Evolutionary conservation across 2,888 invertebrate genomes (phyloP), one percentile per base, ranked within the genome.

Genomic region (Pyrocoelia pectoralis): DNA sequence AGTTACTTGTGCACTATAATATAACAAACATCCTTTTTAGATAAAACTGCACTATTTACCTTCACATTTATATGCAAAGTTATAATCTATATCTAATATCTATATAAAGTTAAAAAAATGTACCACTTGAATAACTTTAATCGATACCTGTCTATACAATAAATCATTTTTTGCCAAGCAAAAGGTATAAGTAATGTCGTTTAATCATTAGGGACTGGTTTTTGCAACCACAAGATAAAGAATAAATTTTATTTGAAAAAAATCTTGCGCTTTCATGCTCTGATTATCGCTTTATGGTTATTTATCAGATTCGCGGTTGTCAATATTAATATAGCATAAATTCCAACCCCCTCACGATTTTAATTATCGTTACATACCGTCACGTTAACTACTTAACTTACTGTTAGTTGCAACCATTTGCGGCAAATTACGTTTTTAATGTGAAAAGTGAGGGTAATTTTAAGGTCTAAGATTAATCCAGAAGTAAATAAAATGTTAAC

Each of bases 201-300:
- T 46, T 15, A 15, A 9, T 46, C 17, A 17, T 46, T 33, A 17
- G 10, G 10, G 17, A 46, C 15, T 46, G 46, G 17, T 46, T 46
- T 46, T 17, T 18, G 15, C 17, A 46, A 17, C 46, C 17, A 46
- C 46, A 46, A n/a, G 15, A 10, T 18, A 17, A 46, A 46, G 17
- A 17, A 17, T 46, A 8, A 46, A 18, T 17, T 46, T 46, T 17
- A 46, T 24, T 3, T 24, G 9, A 18, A 46, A 46, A n/a, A 46
- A 46, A 46, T 48, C 33, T 29, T 43, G 15, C 29, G 48, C 15
- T 56, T 56, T 56, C 38, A 56, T 56, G 56, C 56, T 56, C 56
- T 56, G 48, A 33, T 56, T 56, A 2, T 8, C 12, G 9, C 48
- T 33, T 33, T 33, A 33, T 33, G 33, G 33, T 10, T n/a, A 33